phyloP scores from a whole-genome alignment of 30 jellyfish, hydroid and myxozoan species.

The Turritopsis rubra region DNA sequence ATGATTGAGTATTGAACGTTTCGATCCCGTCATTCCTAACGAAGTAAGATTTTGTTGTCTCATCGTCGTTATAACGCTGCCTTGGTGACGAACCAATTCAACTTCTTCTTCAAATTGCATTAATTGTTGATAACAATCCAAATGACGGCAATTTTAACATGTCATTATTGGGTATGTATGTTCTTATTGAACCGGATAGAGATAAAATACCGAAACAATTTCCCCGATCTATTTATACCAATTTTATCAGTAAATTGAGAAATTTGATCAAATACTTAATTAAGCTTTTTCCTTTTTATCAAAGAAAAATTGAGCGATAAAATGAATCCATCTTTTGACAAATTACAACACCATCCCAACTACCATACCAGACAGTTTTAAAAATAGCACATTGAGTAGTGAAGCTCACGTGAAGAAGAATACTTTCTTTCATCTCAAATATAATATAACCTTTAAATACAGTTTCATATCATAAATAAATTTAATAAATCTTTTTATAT shows the following conservation, averaged over 20 bases:
- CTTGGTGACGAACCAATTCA: background rate
- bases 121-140: background rate
- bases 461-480: background rate
- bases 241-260: background rate
- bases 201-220: background rate
- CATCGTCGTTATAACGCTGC: background rate
- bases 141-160: background rate
- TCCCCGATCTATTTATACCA: background rate
- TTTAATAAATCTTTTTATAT: background rate
- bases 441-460: background rate
- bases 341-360: no score
- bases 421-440: background rate
- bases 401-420: no score
- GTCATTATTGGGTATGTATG: background rate
- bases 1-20: no score
- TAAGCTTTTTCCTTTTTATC: background rate
- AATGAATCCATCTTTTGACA: no score
- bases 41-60: no score
- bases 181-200: background rate
- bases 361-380: no score
- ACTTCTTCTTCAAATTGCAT: background rate
- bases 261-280: background rate
- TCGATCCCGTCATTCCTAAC: background rate
- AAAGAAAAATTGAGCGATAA: background rate
- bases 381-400: no score